Evolutionary conservation across 1,140 invertebrate genomes (phyloP), one percentile per base, ranked within the genome.

Genomic region (Trichomalopsis sarcophagae): DNA sequence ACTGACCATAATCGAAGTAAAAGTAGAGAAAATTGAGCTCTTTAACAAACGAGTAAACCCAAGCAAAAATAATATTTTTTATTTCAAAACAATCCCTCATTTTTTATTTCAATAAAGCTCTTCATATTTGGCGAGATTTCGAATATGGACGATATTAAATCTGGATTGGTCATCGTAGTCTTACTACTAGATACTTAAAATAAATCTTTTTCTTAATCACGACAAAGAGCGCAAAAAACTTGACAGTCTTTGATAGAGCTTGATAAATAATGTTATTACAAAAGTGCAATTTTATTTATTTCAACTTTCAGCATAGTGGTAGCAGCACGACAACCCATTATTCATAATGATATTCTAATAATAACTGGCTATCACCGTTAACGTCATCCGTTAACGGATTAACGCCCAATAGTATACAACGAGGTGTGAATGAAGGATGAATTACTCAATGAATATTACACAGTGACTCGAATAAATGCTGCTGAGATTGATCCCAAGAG

Each of bases 401-500:
- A 62, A 83, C 82, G 86, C 71, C 82, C 55, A 77, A 74, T 87
- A 79, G 84, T 75, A 62, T 62, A 36, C 33, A 82, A 86, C 86
- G 81, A 86, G 66, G 86, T 85, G 84, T 85, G 85, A 88, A 87
- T 87, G 87, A 87, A 87, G 73, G 85, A 86, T 87, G 86, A 84
- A 87, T 92, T 89, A 95, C 90, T 95, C 94, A 89, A 95, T 93
- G 92, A 95, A 95, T 87, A 95, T 91, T 87, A 95, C 93, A 94
- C 94, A 95, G 90, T 95, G 94, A 92, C 94, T 95, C 87, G 94
- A 95, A 92, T 95, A 96, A 86, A 95, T 95, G 91, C 94, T 95
- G 87, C 94, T 95, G 86, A 95, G 90, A 87, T 94, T 93, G 94
- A 95, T 85, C 95, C 92, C 94, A 94, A 94, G 74, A 94, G 94